Percentiles rank a stretch among this genome's conserved stretches.
phyloP scores from a whole-genome alignment of 2,888 invertebrate genomes.

The Chromoteleia sp. region DNA sequence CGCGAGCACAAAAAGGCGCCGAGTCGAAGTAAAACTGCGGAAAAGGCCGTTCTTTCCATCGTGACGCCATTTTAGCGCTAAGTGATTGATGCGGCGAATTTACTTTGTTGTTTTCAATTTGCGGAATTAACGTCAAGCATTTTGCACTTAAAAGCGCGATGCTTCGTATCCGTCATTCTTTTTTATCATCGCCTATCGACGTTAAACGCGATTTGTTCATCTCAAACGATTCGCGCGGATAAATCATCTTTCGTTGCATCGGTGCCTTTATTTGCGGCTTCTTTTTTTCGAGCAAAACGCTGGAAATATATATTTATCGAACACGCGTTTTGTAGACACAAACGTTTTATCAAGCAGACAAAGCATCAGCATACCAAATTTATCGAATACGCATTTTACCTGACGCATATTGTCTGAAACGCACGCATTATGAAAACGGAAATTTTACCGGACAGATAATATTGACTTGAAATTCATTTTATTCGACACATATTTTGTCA shows the following conservation, averaged over 20 bases:
- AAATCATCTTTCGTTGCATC: conserved; percentile 1
- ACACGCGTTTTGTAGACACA: no score
- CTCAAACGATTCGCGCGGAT: not conserved
- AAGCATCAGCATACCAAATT: no score
- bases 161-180: conserved; percentile 36
- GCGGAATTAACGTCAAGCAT: conserved; percentile 41
- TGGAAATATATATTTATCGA: no score
- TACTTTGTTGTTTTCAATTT: conserved; percentile 68
- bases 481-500: no score
- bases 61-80: conserved; percentile 43
- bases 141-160: conserved; percentile 47
- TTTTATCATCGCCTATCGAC: conserved; percentile 27
- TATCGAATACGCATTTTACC: no score
- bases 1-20: conserved; percentile 3
- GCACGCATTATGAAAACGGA: no score
- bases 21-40: conserved; percentile 15
- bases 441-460: no score
- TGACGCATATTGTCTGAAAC: no score
- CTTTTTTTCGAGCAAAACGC: no score
- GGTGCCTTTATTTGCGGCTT: no score
- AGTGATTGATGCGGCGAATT: conserved; percentile 59
- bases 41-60: conserved; percentile 31
- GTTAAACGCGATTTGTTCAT: conserved; percentile 8
- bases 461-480: no score
- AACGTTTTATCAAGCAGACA: no score